A percentile compares a stretch with the other conserved stretches of the same genome.
Evolutionary conservation across 2,888 invertebrate genomes (phyloP).

Genomic region (Brenthis hecate): DNA sequence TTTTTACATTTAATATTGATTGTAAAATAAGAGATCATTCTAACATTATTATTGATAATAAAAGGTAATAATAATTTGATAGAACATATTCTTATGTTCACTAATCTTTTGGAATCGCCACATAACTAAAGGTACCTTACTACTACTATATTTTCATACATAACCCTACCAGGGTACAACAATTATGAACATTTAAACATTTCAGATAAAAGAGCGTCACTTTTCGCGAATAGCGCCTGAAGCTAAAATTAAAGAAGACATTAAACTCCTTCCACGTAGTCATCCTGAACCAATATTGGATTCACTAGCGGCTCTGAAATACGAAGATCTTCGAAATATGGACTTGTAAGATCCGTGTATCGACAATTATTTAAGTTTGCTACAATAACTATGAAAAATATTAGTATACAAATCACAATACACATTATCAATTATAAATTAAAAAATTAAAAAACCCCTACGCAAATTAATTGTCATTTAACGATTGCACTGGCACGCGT

Average conservation of each 20-base stretch:
- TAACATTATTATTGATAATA: too few species aligned
- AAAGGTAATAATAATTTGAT: background rate
- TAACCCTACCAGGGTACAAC: too few species aligned
- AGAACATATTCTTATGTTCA: background rate
- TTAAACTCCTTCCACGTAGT: constrained; percentile 46
- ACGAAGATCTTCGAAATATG: constrained; percentile 62
- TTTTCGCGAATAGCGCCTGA: constrained; percentile 57
- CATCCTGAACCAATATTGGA: constrained; percentile 67
- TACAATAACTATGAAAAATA: constrained; percentile 6
- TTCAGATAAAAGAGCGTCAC: constrained; percentile 65
- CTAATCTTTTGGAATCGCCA: too few species aligned
- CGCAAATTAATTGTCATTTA: too few species aligned
- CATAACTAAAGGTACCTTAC: too few species aligned
- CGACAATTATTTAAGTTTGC: constrained; percentile 47
- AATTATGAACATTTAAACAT: background rate
- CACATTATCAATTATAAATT: too few species aligned
- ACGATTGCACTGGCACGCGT: too few species aligned
- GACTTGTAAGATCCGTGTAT: constrained; percentile 62
- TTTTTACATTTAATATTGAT: constrained; percentile 4
- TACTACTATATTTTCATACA: too few species aligned
- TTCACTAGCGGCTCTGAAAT: constrained; percentile 57
- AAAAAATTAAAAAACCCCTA: too few species aligned
- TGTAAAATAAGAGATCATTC: too few species aligned
- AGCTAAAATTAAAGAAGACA: constrained; percentile 41
- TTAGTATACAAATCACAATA: background rate